Evolutionary conservation across 2,888 invertebrate genomes (phyloP).

Genomic region (Eupeodes latifasciatus): DNA sequence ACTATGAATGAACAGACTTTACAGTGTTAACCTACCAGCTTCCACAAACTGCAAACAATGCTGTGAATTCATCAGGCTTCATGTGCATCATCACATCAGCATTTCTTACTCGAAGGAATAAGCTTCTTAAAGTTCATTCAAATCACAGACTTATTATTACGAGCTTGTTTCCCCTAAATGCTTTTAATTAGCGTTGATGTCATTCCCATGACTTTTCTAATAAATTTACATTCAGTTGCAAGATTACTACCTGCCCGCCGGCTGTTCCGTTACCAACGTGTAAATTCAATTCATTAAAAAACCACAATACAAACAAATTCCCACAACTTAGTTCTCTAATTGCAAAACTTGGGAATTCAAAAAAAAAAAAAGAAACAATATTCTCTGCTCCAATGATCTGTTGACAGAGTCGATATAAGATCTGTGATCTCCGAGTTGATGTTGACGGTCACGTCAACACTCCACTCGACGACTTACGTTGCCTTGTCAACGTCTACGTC

Average conservation of each 20-base stretch:
- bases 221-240: neutral
- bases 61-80: no score
- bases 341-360: slow-evolving; percentile 15
- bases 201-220: slow-evolving; percentile 18
- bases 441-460: slow-evolving; percentile 52
- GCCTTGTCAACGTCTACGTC: slow-evolving; percentile 38
- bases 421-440: slow-evolving; percentile 27
- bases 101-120: neutral
- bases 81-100: no score
- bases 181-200: slow-evolving; percentile 38
- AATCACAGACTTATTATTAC: slow-evolving; percentile 34
- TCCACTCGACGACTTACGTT: slow-evolving; percentile 19
- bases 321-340: slow-evolving; percentile 51
- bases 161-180: neutral
- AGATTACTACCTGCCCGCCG: neutral
- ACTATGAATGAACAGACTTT: no score
- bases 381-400: neutral
- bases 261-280: neutral
- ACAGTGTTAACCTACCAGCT: no score
- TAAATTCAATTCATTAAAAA: slow-evolving; percentile 14
- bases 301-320: neutral
- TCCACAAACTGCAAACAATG: no score
- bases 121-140: neutral
- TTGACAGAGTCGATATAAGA: slow-evolving; percentile 15
- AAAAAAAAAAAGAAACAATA: neutral